Percentiles rank a stretch among this genome's conserved stretches.
phyloP scores from a whole-genome alignment of 2,888 invertebrate species.

The Lagria hirta region DNA sequence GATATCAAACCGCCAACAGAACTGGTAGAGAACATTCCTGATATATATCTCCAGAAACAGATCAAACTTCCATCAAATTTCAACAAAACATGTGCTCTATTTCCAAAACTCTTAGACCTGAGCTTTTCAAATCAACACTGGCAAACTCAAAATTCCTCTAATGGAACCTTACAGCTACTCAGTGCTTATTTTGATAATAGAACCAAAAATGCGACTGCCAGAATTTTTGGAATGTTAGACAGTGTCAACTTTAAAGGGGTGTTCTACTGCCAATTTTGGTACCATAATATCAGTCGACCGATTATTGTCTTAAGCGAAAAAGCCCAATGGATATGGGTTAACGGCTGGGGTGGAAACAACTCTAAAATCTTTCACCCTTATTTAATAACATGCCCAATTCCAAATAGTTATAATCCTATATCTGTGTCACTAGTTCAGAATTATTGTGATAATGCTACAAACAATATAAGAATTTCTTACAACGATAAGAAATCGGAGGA shows the following conservation, averaged over 20 bases:
- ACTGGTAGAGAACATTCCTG: too few species aligned
- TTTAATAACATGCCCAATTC: constrained; percentile 84
- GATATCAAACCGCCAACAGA: too few species aligned
- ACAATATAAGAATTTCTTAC: constrained; percentile 74
- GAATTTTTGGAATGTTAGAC: constrained; percentile 83
- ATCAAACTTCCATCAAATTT: too few species aligned
- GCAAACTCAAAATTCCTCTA: constrained; percentile 79
- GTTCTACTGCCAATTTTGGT: constrained; percentile 88
- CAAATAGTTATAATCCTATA: constrained; percentile 72
- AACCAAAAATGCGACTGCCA: constrained; percentile 79
- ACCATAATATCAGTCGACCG: constrained; percentile 77
- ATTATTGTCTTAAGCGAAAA: constrained; percentile 69
- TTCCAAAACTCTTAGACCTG: constrained; percentile 85
- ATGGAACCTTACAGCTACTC: constrained; percentile 88
- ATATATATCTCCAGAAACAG: too few species aligned
- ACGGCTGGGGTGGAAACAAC: constrained; percentile 92
- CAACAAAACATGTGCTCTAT: constrained; percentile 77
- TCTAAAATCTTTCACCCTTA: constrained; percentile 90
- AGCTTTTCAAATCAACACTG: constrained; percentile 93
- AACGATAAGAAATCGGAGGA: constrained; percentile 63
- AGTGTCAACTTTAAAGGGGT: constrained; percentile 79
- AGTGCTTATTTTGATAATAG: constrained; percentile 88
- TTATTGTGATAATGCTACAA: constrained; percentile 81
- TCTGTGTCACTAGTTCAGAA: constrained; percentile 84
- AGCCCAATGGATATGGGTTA: constrained; percentile 78